Base-by-base conservation (phyloP, 2,113 vertebrate genomes). In the Trochalopteron elliotii region DNA sequence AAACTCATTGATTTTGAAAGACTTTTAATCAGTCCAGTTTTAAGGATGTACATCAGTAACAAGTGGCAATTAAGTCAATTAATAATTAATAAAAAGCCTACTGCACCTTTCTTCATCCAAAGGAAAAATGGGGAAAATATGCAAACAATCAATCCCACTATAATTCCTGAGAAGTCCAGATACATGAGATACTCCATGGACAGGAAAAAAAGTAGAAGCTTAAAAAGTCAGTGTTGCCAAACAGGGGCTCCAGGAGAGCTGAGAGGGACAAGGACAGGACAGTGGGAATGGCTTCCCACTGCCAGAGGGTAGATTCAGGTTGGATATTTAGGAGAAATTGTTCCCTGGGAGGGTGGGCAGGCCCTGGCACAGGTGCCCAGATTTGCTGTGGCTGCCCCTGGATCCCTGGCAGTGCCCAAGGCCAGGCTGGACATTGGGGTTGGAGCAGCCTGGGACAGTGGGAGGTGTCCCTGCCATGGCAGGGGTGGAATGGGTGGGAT, bases 271-370 rank as follows among this genome's bases (percentile, higher is more conserved):
- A 40, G 52, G 63, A 23, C 39, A 52, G 72, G 33, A 45, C 45
- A 30, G 3, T 1, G 30, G 35, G 11, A 56, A 55, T 18, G 24
- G 49, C 19, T 61, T 31, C 30, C 40, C n/a, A 31, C 2, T n/a
- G 20, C 12, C 74, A 40, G n/a, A 87, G 57, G 30, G 40, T 2
- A 50, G 37, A 16, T 8, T 3, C 15, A 12, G 9, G 12, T 33
- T 10, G 27, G 21, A 18, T 37, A 25, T n/a, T 30, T 2, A 1
- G 24, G 5, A 79, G 42, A 7, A 49, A 71, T 72, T 42, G 0
- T 22, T 64, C 17, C 17, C 31, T 42, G 50, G 0, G 0, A 57
- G 42, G 2, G 18, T 37, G 31, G 35, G 2, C 1, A 80, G 16
- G 45, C 7, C 13, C 25, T 37, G 57, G 49, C 24, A 63, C 56